phyloP scores from a whole-genome alignment of 2,888 invertebrate genomes.

The Leptopilina drosophilae region DNA sequence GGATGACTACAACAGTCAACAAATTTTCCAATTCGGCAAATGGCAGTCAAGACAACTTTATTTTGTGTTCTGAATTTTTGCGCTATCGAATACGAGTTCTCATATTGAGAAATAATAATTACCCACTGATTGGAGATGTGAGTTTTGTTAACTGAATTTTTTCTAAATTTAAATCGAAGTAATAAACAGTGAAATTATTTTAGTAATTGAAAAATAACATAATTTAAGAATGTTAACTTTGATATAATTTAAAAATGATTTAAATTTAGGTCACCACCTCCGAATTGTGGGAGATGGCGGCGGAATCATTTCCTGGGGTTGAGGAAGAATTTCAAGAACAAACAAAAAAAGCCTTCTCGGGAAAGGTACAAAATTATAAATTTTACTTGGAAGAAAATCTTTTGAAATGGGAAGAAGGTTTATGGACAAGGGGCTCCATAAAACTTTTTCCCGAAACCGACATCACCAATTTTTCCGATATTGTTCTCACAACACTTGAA shows the following conservation, averaged over 20 bases:
- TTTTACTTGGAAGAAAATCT: conserved; percentile 57
- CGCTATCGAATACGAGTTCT: conserved; percentile 54
- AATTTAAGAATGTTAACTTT: no score
- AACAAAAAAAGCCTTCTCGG: conserved; percentile 59
- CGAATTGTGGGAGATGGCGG: background rate
- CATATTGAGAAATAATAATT: conserved; percentile 45
- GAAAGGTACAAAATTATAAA: conserved; percentile 56
- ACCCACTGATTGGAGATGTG: conserved; percentile 60
- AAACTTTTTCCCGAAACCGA: conserved; percentile 54
- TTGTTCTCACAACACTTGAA: conserved; percentile 52
- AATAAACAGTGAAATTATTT: background rate
- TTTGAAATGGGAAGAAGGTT: conserved; percentile 63
- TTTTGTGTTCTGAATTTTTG: conserved; percentile 55
- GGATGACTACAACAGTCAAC: background rate
- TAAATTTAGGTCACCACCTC: conserved; percentile 2
- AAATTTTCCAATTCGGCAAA: background rate
- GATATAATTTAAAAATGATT: background rate
- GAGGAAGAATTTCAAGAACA: conserved; percentile 54
- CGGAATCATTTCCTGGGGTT: conserved; percentile 57
- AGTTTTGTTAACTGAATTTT: conserved; percentile 8
- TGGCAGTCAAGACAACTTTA: conserved; percentile 34
- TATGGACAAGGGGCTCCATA: conserved; percentile 62
- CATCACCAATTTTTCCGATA: conserved; percentile 50
- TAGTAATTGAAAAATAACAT: background rate
- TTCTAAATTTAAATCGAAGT: background rate